phyloP scores from a whole-genome alignment of 2,113 vertebrate species.

The Zapus hudsonius region DNA sequence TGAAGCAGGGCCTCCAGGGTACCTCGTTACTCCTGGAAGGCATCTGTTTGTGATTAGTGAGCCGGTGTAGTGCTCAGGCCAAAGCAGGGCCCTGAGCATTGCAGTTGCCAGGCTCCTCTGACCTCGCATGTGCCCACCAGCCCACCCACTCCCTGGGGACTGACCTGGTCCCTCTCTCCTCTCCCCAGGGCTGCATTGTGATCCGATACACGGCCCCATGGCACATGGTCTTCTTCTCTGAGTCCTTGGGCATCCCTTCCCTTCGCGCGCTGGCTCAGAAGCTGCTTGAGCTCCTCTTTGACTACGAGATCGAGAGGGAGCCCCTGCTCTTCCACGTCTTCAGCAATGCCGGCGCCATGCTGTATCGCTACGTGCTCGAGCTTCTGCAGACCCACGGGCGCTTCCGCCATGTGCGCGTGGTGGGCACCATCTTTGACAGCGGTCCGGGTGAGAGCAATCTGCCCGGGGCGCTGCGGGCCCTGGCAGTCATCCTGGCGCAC shows the following conservation, averaged over 20 bases:
- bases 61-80: neutral
- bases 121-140: neutral
- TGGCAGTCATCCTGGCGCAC: conserved; percentile 86
- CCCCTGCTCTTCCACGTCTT: conserved; percentile 95
- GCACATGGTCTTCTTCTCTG: conserved; percentile 93
- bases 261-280: conserved; percentile 89
- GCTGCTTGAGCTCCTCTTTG: conserved; percentile 94
- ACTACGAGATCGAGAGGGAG: conserved; percentile 92
- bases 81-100: neutral
- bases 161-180: conserved; percentile 66
- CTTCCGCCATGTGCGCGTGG: conserved; percentile 88
- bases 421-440: conserved; percentile 94
- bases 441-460: conserved; percentile 92
- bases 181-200: conserved; percentile 92
- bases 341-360: conserved; percentile 96
- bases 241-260: conserved; percentile 93
- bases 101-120: neutral
- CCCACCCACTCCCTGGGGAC: neutral
- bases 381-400: conserved; percentile 86
- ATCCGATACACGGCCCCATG: conserved; percentile 94
- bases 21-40: neutral
- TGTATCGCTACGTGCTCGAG: conserved; percentile 95
- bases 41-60: neutral
- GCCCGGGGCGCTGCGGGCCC: conserved; percentile 89
- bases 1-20: neutral